Evolutionary conservation across 1,140 invertebrate species (phyloP).

Genomic region (Plodia interpunctella): DNA sequence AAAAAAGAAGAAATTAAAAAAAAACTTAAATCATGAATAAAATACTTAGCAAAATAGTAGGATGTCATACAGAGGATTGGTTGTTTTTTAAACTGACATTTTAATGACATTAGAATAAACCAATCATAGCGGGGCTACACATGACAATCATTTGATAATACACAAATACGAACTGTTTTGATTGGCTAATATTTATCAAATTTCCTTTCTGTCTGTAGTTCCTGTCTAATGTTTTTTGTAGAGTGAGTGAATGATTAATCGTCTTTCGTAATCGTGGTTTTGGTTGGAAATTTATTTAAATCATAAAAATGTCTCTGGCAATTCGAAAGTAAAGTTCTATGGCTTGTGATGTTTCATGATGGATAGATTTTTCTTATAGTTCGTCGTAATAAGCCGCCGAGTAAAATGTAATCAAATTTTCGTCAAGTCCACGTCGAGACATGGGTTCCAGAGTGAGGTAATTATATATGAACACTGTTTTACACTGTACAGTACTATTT

Average conservation of each 20-base stretch:
- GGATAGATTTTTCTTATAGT: constrained; percentile 32
- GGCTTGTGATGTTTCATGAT: constrained; percentile 53
- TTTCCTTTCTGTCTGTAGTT: neutral
- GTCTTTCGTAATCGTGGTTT: constrained; percentile 34
- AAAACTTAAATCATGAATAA: too few species aligned
- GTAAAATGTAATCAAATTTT: constrained; percentile 59
- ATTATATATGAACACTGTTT: constrained; percentile 10
- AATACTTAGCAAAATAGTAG: too few species aligned
- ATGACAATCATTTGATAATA: neutral
- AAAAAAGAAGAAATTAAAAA: too few species aligned
- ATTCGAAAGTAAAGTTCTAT: constrained; percentile 47
- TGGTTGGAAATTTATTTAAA: constrained; percentile 32
- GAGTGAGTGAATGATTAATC: neutral
- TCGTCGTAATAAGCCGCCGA: constrained; percentile 25
- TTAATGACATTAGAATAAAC: neutral
- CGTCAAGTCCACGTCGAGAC: constrained; percentile 52
- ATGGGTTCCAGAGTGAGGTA: constrained; percentile 72
- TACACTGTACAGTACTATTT: neutral
- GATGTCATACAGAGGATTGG: too few species aligned
- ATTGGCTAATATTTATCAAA: neutral
- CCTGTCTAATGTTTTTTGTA: neutral
- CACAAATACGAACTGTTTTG: neutral
- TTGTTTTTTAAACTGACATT: neutral
- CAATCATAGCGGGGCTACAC: neutral
- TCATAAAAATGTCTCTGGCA: constrained; percentile 39